These are phyloP conservation scores for Anguilla anguilla DNA, from an alignment of 2,797 vertebrate species.

Conservation along the genomic window DNA sequence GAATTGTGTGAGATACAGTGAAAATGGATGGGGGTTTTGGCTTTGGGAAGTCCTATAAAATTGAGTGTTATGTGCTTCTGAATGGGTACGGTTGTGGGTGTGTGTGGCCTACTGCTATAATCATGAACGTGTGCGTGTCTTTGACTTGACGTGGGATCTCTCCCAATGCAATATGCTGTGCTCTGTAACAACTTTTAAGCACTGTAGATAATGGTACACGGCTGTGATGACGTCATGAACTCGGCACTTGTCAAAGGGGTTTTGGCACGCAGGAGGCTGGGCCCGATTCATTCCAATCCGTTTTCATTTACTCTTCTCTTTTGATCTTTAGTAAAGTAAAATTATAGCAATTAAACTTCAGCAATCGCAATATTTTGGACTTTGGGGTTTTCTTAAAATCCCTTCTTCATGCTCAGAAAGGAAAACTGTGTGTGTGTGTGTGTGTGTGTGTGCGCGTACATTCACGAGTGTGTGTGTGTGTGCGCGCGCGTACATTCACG, in stretches of 20 bases:
- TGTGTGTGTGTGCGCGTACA: constrained; percentile 51
- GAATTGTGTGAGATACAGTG: constrained; percentile 13
- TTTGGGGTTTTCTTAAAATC: too few relatives aligned
- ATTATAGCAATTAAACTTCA: too few relatives aligned
- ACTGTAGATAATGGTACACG: too few relatives aligned
- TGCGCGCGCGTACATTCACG: constrained; percentile 9
- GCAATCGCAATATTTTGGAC: too few relatives aligned
- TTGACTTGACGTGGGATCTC: neutral
- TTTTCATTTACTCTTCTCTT: too few relatives aligned
- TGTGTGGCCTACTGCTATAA: constrained; percentile 21
- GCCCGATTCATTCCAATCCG: too few relatives aligned
- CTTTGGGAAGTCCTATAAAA: neutral
- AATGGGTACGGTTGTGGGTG: neutral
- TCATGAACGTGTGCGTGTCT: constrained; percentile 21
- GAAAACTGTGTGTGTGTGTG: neutral
- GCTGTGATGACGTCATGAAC: too few relatives aligned
- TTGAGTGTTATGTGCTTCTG: neutral
- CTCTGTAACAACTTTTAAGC: neutral
- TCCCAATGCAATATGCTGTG: neutral
- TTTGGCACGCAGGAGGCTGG: too few relatives aligned
- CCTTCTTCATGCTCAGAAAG: too few relatives aligned
- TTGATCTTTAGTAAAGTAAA: too few relatives aligned
- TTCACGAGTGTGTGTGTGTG: constrained; percentile 48
- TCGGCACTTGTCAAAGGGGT: too few relatives aligned
- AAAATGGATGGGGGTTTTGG: neutral